Evolutionary conservation across 92 coral and sea anemone species (phyloP).

Genomic region (Porites divaricata): DNA sequence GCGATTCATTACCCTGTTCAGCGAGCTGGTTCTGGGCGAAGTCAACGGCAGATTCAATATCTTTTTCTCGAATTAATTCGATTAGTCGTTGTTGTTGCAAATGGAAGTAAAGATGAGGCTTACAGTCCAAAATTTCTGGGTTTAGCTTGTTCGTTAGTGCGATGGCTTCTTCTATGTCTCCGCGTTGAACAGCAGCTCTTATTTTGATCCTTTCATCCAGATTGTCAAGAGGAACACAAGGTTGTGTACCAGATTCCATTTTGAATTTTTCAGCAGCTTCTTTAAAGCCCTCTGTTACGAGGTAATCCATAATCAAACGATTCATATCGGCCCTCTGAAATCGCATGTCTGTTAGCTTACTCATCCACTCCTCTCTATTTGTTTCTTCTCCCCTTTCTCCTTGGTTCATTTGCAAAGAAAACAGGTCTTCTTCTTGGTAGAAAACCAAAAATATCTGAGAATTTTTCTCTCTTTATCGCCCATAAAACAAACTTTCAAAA

Average conservation of each 20-base stretch:
- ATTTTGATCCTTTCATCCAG: slow-evolving; percentile 96
- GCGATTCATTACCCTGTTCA: slow-evolving; percentile 96
- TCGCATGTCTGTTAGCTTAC: slow-evolving; percentile 78
- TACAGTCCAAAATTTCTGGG: slow-evolving; percentile 96
- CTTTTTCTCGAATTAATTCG: slow-evolving; percentile 93
- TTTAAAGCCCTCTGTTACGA: slow-evolving; percentile 99
- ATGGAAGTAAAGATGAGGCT: slow-evolving; percentile 88
- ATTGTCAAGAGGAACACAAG: slow-evolving; percentile 86
- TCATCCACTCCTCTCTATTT: slow-evolving; percentile 98
- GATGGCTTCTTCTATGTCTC: slow-evolving; percentile 93
- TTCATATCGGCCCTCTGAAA: slow-evolving; percentile 98
- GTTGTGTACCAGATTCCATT: slow-evolving; percentile 94
- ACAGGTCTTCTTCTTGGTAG: not conserved
- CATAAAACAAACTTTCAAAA: slow-evolving; percentile 44
- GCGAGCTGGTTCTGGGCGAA: slow-evolving; percentile 98
- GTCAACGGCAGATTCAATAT: slow-evolving; percentile 96
- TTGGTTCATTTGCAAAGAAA: slow-evolving; percentile 81
- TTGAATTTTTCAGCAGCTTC: slow-evolving; percentile 99
- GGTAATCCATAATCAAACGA: slow-evolving; percentile 94
- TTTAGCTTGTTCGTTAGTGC: slow-evolving; percentile 92
- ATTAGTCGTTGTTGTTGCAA: slow-evolving; percentile 96
- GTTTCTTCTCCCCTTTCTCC: slow-evolving; percentile 86
- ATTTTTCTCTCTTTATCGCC: not conserved
- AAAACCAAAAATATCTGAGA: not conserved
- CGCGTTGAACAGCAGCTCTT: slow-evolving; percentile 96